Evolutionary conservation across 2,888 invertebrate genomes (phyloP), one percentile per base, ranked within the genome.

Genomic region (Lasius platythorax): DNA sequence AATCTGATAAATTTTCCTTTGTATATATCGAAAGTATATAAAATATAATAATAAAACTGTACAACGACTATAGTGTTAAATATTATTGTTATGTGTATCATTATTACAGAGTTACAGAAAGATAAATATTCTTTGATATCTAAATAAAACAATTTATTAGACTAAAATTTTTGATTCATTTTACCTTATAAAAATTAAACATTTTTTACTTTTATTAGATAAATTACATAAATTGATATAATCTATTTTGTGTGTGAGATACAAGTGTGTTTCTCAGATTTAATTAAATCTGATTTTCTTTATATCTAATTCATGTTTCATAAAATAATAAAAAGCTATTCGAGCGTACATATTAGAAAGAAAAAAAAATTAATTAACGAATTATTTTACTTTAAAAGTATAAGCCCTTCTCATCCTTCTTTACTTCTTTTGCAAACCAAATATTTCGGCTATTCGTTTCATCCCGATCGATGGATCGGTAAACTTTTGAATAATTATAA

Each of bases 401-500:
- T 43, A 70, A 79, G 18, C 37, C 43, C 30, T 28, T 11, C 12
- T 50, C 11, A 12, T 74, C n/a, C 43, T 46, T 43, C 58, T 53
- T 53, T 43, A 30, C n/a, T 18, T n/a, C n/a, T 1, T 63, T 33
- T 30, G 33, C 61, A 70, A 46, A 37, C n/a, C 63, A 83, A 63
- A 79, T 79, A 83, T 68, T 72, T 53, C n/a, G 18, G 28, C 58
- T 28, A 72, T 40, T 43, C 46, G 46, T 79, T 79, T 18, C 33
- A 37, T 15, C 0, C 30, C 72, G 30, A 70, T 70, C 78, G 43
- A 46, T 64, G 84, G 8, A 87, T 88, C 78, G 89, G 78, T 87
- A 92, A 93, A 93, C 91, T 94, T 93, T 92, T 91, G 92, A 92
- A 93, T 94, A 94, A 93, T 94, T 94, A 93, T 93, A 89, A 88